phyloP scores from a whole-genome alignment of 2,113 vertebrate species.

The Eidolon helvum region DNA sequence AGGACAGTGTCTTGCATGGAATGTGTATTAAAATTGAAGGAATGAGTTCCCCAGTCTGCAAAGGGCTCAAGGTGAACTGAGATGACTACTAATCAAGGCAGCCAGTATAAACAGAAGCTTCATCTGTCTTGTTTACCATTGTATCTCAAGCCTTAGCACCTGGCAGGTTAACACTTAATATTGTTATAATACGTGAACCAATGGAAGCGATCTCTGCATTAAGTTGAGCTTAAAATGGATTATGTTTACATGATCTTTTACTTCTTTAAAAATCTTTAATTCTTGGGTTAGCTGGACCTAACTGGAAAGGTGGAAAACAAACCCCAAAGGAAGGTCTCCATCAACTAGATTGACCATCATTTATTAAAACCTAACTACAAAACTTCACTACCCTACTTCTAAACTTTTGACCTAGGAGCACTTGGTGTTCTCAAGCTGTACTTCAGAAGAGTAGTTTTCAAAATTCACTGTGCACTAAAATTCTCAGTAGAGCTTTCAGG shows the following conservation, averaged over 20 bases:
- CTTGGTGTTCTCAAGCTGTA: not conserved
- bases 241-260: not conserved
- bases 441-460: not conserved
- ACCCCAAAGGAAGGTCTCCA: not conserved
- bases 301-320: not conserved
- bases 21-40: not conserved
- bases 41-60: not conserved
- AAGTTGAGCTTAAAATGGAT: not conserved
- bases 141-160: not conserved
- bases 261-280: not conserved
- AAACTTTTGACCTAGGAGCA: not conserved
- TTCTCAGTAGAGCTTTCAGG: not conserved
- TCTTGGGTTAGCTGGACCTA: not conserved
- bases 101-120: not conserved
- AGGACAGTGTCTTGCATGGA: not conserved
- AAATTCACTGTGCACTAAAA: not conserved
- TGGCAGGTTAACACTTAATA: not conserved
- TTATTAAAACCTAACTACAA: not conserved
- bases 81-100: not conserved
- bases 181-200: not conserved
- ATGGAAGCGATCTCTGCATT: not conserved
- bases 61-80: not conserved
- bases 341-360: accelerated
- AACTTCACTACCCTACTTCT: not conserved
- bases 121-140: not conserved